Evolutionary conservation across 2,797 vertebrate species (phyloP).

Genomic region (Malurus leucopterus): DNA sequence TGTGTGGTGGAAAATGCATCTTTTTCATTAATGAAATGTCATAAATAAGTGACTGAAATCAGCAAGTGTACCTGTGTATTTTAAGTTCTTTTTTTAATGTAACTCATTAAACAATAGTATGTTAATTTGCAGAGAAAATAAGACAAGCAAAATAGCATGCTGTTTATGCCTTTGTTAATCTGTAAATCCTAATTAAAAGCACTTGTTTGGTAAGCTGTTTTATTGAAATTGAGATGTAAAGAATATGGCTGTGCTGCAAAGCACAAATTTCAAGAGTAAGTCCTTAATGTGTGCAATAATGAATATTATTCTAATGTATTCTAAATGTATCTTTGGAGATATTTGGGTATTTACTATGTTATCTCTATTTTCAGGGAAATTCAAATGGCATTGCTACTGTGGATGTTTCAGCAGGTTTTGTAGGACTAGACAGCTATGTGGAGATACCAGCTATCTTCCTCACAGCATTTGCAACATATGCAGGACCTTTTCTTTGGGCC

Average conservation of each 20-base stretch:
- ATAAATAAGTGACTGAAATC: background rate
- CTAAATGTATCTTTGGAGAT: background rate
- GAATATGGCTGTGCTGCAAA: background rate
- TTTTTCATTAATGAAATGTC: background rate
- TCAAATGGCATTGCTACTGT: slow-evolving; percentile 92
- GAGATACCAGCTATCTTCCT: slow-evolving; percentile 86
- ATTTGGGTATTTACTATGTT: background rate
- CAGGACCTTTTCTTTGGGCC: slow-evolving; percentile 92
- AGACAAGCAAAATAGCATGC: background rate
- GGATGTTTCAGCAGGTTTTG: slow-evolving; percentile 91
- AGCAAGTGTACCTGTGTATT: background rate
- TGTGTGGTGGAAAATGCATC: background rate
- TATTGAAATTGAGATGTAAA: background rate
- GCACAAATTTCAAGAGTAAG: background rate
- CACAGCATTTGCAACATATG: slow-evolving; percentile 85
- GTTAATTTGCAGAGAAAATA: background rate
- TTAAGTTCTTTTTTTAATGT: background rate
- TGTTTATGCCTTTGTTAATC: background rate
- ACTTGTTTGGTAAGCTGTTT: background rate
- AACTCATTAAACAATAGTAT: background rate
- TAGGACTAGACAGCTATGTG: slow-evolving; percentile 87
- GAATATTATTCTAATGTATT: background rate
- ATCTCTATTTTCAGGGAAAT: slow-evolving; percentile 82
- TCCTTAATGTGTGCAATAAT: background rate
- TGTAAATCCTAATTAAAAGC: background rate